These are phyloP conservation scores for Dasysyrphus tricinctus DNA, from an alignment of 2,888 invertebrate species.

Conservation along the genomic window DNA sequence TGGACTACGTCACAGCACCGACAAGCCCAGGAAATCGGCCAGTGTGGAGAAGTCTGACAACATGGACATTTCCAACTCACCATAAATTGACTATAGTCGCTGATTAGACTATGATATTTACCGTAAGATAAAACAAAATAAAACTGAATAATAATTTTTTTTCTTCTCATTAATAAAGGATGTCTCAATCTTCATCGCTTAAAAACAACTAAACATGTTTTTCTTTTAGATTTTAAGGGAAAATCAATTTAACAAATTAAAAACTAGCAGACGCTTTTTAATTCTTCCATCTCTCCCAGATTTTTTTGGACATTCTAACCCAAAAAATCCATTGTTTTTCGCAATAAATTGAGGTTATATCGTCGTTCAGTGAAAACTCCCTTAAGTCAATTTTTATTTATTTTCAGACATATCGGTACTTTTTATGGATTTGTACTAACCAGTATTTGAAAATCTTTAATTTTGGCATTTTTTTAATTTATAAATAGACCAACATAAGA, in stretches of 20 bases:
- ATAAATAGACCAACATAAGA: too few relatives aligned
- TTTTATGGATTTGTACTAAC: too few relatives aligned
- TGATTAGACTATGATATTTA: constrained; percentile 8
- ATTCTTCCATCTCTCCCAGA: too few relatives aligned
- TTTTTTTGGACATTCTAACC: too few relatives aligned
- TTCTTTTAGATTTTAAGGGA: constrained; percentile 9
- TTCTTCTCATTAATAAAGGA: constrained; percentile 26
- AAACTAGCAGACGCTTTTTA: too few relatives aligned
- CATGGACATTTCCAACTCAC: constrained; percentile 92
- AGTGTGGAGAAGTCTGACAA: constrained; percentile 87
- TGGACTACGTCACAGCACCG: constrained; percentile 81
- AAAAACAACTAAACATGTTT: constrained; percentile 13
- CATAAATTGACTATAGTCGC: constrained; percentile 82
- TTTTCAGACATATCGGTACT: too few relatives aligned
- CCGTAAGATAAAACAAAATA: constrained; percentile 55
- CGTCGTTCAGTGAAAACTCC: too few relatives aligned
- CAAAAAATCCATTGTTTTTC: too few relatives aligned
- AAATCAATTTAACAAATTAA: not conserved
- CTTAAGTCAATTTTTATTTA: too few relatives aligned
- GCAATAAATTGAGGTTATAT: too few relatives aligned
- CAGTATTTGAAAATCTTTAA: too few relatives aligned
- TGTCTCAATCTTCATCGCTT: constrained; percentile 1
- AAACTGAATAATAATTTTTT: constrained; percentile 25
- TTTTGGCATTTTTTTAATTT: too few relatives aligned
- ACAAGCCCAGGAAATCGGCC: constrained; percentile 85